Evolutionary conservation across 2,888 invertebrate species (phyloP), one percentile per base, ranked within the genome.

Genomic region (Andrena haemorrhoa): DNA sequence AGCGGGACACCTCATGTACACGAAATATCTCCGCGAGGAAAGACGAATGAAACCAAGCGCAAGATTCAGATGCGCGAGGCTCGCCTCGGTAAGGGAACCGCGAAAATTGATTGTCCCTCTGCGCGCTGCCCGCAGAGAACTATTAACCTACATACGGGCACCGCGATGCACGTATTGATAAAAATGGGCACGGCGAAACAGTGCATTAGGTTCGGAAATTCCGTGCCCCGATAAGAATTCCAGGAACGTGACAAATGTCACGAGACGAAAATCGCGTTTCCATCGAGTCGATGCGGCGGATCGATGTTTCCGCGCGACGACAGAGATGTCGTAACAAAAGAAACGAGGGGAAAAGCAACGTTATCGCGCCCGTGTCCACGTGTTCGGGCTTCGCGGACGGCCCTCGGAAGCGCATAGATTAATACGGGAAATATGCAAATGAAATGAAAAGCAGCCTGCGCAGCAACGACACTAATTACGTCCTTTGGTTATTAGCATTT

Each of bases 141-240:
- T 79, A 75, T 87, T 87, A 87, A 87, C 87, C 85, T 85, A 87
- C 82, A 87, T 71, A 51, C 71, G 56, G 58, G 33, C 31, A 60
- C 58, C 49, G 72, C 51, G 80, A 82, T 86, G 74, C 65, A 76
- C 53, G 64, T 64, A 72, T 86, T 64, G 82, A 86, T 86, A 86
- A 86, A 86, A 86, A 80, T 76, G 56, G 49, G 41, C 69, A 33
- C 53, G 47, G 64, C 69, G 63, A 75, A 79, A 73, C 77, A 69
- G 63, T 75, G 47, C 69, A 83, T 76, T 84, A 73, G 71, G 70
- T 75, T 76, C 53, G 66, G 81, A 49, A 79, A 75, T 86, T 86
- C 83, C 71, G 72, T 82, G 77, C 53, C 31, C 35, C 61, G 81
- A 79, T 84, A 86, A 86, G 78, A 65, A 76, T 78, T 69, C 77